Percentiles rank a stretch among this genome's conserved stretches.
phyloP scores from a whole-genome alignment of 2,113 vertebrate genomes.

The Eretmodus cyanostictus region DNA sequence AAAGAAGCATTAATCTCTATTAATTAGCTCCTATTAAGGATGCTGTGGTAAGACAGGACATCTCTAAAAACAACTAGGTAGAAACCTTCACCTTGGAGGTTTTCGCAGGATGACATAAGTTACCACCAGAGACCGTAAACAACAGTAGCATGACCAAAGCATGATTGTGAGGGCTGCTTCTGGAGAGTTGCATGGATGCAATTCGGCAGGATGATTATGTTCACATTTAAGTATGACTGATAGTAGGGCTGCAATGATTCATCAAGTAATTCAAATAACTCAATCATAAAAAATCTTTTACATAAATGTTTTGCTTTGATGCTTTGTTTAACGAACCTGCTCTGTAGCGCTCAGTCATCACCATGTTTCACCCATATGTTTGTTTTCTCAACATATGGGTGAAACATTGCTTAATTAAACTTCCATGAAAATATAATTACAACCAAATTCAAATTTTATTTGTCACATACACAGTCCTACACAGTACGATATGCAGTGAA shows the following conservation, averaged over 20 bases:
- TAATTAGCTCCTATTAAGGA: constrained; percentile 56
- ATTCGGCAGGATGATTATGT: background rate
- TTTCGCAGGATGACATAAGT: constrained; percentile 31
- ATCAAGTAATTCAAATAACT: background rate
- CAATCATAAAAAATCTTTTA: background rate
- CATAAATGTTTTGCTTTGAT: background rate
- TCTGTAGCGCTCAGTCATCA: fast-evolving
- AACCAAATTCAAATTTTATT: background rate
- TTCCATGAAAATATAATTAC: background rate
- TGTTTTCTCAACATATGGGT: background rate
- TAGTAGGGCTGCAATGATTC: background rate
- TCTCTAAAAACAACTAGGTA: constrained; percentile 51
- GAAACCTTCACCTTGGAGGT: constrained; percentile 18
- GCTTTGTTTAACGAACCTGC: background rate
- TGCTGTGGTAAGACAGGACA: background rate
- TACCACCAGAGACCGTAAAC: constrained; percentile 2
- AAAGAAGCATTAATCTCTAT: constrained; percentile 4
- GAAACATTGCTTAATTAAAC: background rate
- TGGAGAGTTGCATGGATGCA: background rate
- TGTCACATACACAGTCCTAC: background rate
- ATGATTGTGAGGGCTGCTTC: background rate
- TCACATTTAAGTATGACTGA: background rate
- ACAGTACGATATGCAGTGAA: background rate
- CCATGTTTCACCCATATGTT: background rate
- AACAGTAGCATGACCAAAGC: background rate